Percentiles rank a stretch among this genome's conserved stretches.
Conservation (phyloP, 1,140 invertebrate species). For the Rhynchophorus ferrugineus region DNA sequence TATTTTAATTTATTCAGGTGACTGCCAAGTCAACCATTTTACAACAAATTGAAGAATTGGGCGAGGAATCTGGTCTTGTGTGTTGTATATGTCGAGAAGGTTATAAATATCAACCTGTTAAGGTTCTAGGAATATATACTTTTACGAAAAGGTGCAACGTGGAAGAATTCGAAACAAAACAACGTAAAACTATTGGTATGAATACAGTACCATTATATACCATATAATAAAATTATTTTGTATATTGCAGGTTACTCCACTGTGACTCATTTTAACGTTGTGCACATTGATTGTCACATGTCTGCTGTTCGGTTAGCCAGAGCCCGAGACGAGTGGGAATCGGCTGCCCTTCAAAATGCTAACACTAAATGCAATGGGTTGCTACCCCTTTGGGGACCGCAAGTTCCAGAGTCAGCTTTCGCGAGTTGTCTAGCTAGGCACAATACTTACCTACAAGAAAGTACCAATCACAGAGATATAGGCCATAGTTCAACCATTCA, state of each 20-base stretch:
- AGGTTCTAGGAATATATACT: slow-evolving; percentile 93
- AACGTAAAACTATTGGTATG: slow-evolving; percentile 63
- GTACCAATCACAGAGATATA: slow-evolving; percentile 80
- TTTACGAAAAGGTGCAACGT: slow-evolving; percentile 92
- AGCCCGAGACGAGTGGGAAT: slow-evolving; percentile 92
- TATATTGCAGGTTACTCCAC: slow-evolving; percentile 65
- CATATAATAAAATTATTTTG: not conserved
- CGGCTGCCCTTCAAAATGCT: slow-evolving; percentile 93
- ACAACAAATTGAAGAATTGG: slow-evolving; percentile 90
- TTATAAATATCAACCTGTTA: slow-evolving; percentile 88
- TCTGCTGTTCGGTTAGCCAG: slow-evolving; percentile 78
- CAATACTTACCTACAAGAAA: slow-evolving; percentile 79
- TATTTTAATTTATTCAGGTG: slow-evolving; percentile 45
- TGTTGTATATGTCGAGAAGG: slow-evolving; percentile 98
- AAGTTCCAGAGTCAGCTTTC: slow-evolving; percentile 91
- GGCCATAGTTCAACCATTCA: slow-evolving; percentile 83
- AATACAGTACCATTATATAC: not conserved
- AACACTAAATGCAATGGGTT: slow-evolving; percentile 96
- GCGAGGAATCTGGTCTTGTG: slow-evolving; percentile 90
- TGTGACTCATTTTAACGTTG: slow-evolving; percentile 96
- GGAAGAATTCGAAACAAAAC: slow-evolving; percentile 88
- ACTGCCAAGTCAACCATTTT: slow-evolving; percentile 83
- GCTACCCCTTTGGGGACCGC: slow-evolving; percentile 91
- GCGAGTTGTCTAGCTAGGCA: slow-evolving; percentile 87
- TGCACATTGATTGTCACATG: slow-evolving; percentile 97